Evolutionary conservation across 1,140 invertebrate genomes (phyloP).

Genomic region (Drosophila persimilis): DNA sequence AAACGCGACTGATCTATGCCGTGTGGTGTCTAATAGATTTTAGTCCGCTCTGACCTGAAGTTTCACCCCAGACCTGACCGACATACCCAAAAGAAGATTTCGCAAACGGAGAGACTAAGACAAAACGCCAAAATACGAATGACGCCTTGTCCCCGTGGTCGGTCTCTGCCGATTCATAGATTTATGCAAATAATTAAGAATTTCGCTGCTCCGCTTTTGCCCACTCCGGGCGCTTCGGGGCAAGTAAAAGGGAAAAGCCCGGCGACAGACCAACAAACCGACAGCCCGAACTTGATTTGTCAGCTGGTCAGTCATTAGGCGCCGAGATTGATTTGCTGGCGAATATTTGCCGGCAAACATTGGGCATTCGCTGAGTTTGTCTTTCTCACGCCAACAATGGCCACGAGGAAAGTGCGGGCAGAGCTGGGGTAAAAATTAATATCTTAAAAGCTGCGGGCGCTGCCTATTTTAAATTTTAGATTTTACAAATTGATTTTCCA

Average conservation of each 20-base stretch:
- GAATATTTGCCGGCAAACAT: constrained; percentile 51
- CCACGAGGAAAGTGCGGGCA: constrained; percentile 43
- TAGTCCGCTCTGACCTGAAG: constrained; percentile 50
- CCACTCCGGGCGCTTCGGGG: constrained; percentile 17
- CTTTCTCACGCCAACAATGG: constrained; percentile 49
- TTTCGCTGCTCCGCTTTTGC: constrained; percentile 56
- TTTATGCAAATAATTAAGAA: constrained; percentile 59
- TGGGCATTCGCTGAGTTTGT: constrained; percentile 43
- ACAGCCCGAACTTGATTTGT: constrained; percentile 35
- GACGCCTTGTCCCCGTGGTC: constrained; percentile 25
- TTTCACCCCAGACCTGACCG: constrained; percentile 59
- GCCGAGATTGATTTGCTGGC: constrained; percentile 23
- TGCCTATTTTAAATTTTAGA: constrained; percentile 58
- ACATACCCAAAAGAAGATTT: constrained; percentile 60
- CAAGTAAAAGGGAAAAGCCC: constrained; percentile 65
- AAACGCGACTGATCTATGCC: constrained; percentile 60
- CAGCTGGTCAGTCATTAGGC: constrained; percentile 41
- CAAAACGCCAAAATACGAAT: constrained; percentile 35
- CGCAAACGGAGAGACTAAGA: constrained; percentile 51
- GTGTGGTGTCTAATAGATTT: constrained; percentile 39
- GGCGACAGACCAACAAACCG: not conserved
- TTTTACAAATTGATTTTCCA: constrained; percentile 45
- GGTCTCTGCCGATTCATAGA: constrained; percentile 20
- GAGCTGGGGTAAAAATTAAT: constrained; percentile 18
- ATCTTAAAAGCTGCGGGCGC: constrained; percentile 46